Conservation (phyloP, 2,888 invertebrate species). For the Trissonchulus latispiculum region DNA sequence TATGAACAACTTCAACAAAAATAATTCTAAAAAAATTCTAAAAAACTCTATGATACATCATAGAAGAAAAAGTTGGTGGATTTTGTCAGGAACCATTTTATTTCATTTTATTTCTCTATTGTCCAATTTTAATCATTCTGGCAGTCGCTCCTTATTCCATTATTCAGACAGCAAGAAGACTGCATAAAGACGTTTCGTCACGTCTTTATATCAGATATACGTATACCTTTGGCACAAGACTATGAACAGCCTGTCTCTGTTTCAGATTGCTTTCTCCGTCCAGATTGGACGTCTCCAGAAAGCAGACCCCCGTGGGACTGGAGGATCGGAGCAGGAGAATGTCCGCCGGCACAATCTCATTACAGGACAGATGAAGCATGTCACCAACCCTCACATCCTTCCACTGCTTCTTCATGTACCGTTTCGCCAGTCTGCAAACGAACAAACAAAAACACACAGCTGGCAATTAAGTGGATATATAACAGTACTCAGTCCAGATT, state of each 20-base stretch:
- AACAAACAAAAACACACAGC: constrained; percentile 23
- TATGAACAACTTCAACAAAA: too few relatives aligned
- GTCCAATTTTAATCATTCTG: too few relatives aligned
- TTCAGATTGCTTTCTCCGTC: constrained; percentile 94
- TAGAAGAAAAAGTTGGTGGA: too few relatives aligned
- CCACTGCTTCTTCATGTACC: constrained; percentile 67
- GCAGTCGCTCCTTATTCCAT: too few relatives aligned
- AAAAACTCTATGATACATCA: too few relatives aligned
- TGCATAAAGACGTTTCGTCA: too few relatives aligned
- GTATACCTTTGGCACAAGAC: constrained; percentile 3
- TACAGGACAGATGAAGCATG: constrained; percentile 84
- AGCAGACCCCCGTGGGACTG: constrained; percentile 75
- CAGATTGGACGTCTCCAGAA: constrained; percentile 87
- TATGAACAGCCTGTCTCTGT: constrained; percentile 68
- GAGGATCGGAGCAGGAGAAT: constrained; percentile 76
- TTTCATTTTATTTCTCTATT: too few relatives aligned
- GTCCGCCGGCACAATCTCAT: constrained; percentile 92
- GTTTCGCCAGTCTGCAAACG: constrained; percentile 23
- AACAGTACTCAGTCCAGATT: neutral
- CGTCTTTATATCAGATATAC: too few relatives aligned
- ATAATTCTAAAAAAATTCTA: too few relatives aligned
- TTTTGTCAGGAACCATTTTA: too few relatives aligned
- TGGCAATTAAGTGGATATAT: constrained; percentile 21
- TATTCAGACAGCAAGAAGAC: too few relatives aligned
- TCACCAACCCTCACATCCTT: constrained; percentile 82